Base-by-base conservation (phyloP, 35 echinoderm and acorn worm genomes). In the Strongylocentrotus purpuratus region DNA sequence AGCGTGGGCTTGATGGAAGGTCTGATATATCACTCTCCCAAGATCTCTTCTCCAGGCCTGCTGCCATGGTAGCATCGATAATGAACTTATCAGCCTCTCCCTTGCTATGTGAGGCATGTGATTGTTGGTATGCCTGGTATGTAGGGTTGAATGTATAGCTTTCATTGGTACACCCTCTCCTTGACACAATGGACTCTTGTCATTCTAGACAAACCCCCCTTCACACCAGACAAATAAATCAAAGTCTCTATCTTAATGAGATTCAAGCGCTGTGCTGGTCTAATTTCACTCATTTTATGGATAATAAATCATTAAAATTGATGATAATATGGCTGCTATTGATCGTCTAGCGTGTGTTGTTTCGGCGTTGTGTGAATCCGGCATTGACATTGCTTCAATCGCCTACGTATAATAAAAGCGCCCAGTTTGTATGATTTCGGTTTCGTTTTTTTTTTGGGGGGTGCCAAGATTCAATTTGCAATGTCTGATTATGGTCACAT, bases 111-210 rank as follows among this genome's bases (percentile, higher is more conserved):
- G 65, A 78, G 65, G 65, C 25, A 78, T 78, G 65, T n/a, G 65
- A 78, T 78, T 22, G 4, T n/a, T 78, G 25, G 65, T n/a, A 78
- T 78, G 65, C 5, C 20, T 78, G 65, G 65, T 28, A 78, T 78
- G 65, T 18, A n/a, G 25, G 28, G 65, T 8, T 78, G 65, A 78
- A 78, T 78, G 65, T 78, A 41, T 1, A 78, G 65, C 65, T 78
- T 78, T 78, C 65, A 78, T 78, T 78, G 65, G 22, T 18, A 15
- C 2, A 78, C 65, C 5, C 65, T 28, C 28, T 78, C 65, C 65
- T 28, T 78, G 65, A 78, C 65, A 78, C 65, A 78, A 78, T 78
- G 65, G 65, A n/a, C 65, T n/a, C 65, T 78, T 78, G 65, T 78
- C 65, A 78, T 78, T 8, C 7, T 78, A 78, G 65, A 22, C 65